Base-by-base conservation (phyloP, 2,113 vertebrate genomes). In the Orycteropus afer region DNA sequence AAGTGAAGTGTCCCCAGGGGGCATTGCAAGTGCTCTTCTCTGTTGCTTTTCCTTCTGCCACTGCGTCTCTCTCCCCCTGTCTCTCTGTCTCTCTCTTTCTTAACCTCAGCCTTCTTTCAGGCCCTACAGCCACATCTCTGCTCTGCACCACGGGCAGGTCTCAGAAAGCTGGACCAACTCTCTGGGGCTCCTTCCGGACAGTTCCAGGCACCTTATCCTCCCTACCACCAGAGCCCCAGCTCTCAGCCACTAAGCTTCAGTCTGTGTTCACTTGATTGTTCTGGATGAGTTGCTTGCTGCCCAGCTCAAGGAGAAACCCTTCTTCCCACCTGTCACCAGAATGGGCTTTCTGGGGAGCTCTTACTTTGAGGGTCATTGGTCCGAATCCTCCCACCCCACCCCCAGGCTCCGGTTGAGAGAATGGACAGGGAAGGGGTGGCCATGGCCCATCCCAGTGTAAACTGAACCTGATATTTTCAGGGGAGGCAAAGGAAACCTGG, bases 1-100 rank as follows among this genome's bases (percentile, higher is more conserved):
- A 15, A 3, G 0, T 0, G 5, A 9, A 3, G 34, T 1, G 4
- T 69, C 63, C 84, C 29, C 3, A 0, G 0, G 7, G 29, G 9
- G 23, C 34, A 65, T 47, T 32, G 22, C 18, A 17, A 76, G 69
- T 49, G 32, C 53, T 55, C 79, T 45, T 51, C 25, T 51, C 40
- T 73, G 2, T n/a, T 13, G 17, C 29, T 42, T 37, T 23, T 40
- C 37, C 11, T 3, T 40, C 37, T 0, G 5, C 69, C 67, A 32
- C 20, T 4, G 11, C 8, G 55, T 57, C 32, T 14, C 3, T 14
- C 55, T 18, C 55, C 20, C n/a, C 71, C 45, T 18, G 3, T 17
- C 53, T 34, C 77, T 47, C n/a, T 57, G 34, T 94, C 61, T 51
- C 0, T 4, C 14, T 82, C 25, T 42, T 63, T 47, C 37, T 18